Percentiles rank a stretch among this genome's conserved stretches.
Evolutionary conservation across 2,888 invertebrate species (phyloP).

Genomic region (Amblyteles armatorius): DNA sequence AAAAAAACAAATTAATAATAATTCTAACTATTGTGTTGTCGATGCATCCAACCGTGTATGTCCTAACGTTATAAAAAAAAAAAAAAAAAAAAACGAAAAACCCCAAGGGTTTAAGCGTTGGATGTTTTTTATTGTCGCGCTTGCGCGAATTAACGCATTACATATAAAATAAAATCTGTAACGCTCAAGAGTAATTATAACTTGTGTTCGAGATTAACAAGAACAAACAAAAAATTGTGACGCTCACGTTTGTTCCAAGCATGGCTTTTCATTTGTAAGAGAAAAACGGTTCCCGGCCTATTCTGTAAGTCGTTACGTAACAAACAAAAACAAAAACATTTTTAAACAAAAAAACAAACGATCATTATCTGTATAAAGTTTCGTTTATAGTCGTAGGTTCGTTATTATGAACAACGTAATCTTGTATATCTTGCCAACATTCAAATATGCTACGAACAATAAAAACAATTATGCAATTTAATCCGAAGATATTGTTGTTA

Average conservation of each 20-base stretch:
- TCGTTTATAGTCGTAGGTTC: slow-evolving; percentile 72
- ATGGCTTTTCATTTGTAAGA: slow-evolving; percentile 65
- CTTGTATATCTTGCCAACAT: slow-evolving; percentile 83
- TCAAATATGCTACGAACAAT: slow-evolving; percentile 77
- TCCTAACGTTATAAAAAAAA: slow-evolving; percentile 58
- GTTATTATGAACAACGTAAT: slow-evolving; percentile 73
- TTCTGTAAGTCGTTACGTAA: slow-evolving; percentile 79
- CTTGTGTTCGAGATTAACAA: slow-evolving; percentile 64
- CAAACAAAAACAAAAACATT: slow-evolving; percentile 52
- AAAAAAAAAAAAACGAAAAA: slow-evolving; percentile 34
- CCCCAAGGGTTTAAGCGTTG: slow-evolving; percentile 14
- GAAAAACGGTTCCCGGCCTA: slow-evolving; percentile 80
- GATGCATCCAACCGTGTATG: slow-evolving; percentile 61
- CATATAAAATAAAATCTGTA: slow-evolving; percentile 51
- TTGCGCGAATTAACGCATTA: slow-evolving; percentile 51
- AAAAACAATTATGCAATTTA: slow-evolving; percentile 78
- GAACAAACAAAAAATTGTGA: slow-evolving; percentile 55
- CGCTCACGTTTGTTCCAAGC: slow-evolving; percentile 68
- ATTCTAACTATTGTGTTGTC: slow-evolving; percentile 56
- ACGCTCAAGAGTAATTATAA: slow-evolving; percentile 60
- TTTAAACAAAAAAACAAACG: slow-evolving; percentile 59
- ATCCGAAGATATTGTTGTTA: slow-evolving; percentile 67
- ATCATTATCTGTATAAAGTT: slow-evolving; percentile 60
- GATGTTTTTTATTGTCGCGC: slow-evolving; percentile 15
- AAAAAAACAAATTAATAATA: slow-evolving; percentile 25